Evolutionary conservation across 2,888 invertebrate genomes (phyloP).

Genomic region (Eupithecia pulchellata): DNA sequence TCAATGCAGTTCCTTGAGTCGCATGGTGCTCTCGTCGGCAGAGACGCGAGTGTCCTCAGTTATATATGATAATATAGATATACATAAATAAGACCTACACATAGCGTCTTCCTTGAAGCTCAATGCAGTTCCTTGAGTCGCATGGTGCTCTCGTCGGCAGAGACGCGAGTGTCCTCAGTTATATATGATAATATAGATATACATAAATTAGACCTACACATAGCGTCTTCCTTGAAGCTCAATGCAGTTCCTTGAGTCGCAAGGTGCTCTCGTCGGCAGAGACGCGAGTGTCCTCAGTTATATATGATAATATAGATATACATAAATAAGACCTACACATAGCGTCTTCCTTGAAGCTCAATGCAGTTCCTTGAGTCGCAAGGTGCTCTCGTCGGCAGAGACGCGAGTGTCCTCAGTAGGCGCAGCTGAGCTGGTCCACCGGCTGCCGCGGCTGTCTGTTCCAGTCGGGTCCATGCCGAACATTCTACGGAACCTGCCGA

Average conservation of each 20-base stretch:
- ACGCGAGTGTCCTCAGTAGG: conserved; percentile 77
- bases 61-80: no score
- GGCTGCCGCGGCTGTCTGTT: conserved; percentile 60
- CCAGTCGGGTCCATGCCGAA: conserved; percentile 55
- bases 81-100: no score
- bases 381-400: conserved; percentile 67
- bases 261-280: conserved; percentile 69
- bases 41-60: no score
- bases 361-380: conserved; percentile 71
- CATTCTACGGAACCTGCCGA: conserved; percentile 59
- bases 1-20: no score
- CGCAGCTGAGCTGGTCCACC: conserved; percentile 72
- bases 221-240: conserved; percentile 41
- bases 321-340: neutral
- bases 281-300: conserved; percentile 77
- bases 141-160: no score
- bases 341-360: conserved; percentile 47
- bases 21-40: no score
- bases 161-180: no score
- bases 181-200: no score
- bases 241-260: conserved; percentile 70
- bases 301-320: no score
- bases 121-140: no score
- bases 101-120: no score
- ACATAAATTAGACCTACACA: neutral